Base-by-base conservation (phyloP, 2,888 invertebrate genomes). In the Rambutsinella grinnellia region DNA sequence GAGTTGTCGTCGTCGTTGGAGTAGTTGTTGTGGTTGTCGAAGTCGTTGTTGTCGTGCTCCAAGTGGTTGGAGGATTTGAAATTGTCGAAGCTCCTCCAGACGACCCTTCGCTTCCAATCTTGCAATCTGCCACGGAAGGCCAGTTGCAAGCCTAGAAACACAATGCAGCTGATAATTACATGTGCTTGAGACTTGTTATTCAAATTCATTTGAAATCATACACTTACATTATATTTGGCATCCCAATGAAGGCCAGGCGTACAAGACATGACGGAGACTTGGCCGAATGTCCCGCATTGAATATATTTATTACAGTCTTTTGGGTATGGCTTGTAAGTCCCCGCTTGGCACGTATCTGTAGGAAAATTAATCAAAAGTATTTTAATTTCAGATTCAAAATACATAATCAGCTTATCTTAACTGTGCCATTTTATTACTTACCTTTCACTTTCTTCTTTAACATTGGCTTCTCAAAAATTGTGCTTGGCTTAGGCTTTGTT, bases 171-270 rank as follows among this genome's bases (percentile, higher is more conserved):
- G n/a, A n/a, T 3, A 2, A 36, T 21, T 17, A 1, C 3, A n/a
- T n/a, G n/a, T n/a, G 19, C 19, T 23, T 24, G 47, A 65, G 66
- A 1, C 44, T 28, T 2, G 74, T 26, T 13, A 17, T 47, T 24
- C 19, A 2, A 2, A 54, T 3, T 56, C 61, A 67, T 23, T 74
- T 67, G 23, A 66, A 74, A 15, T n/a, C 46, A 15, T 21, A 23
- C n/a, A n/a, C n/a, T n/a, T n/a, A n/a, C n/a, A n/a, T n/a, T n/a
- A 10, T 27, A 13, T 5, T 17, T 19, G 2, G 58, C 8, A 54
- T 81, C 76, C 74, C 75, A 81, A 46, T 68, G 56, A 10, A 79
- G 49, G 17, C 78, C 78, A 1, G n/a, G 10, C 10, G 57, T 10
- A 62, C 75, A 79, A 15, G 19, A 2, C 26, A 26, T 24, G 13